phyloP scores from a whole-genome alignment of 2,113 vertebrate genomes.

The Spea multiplicata region DNA sequence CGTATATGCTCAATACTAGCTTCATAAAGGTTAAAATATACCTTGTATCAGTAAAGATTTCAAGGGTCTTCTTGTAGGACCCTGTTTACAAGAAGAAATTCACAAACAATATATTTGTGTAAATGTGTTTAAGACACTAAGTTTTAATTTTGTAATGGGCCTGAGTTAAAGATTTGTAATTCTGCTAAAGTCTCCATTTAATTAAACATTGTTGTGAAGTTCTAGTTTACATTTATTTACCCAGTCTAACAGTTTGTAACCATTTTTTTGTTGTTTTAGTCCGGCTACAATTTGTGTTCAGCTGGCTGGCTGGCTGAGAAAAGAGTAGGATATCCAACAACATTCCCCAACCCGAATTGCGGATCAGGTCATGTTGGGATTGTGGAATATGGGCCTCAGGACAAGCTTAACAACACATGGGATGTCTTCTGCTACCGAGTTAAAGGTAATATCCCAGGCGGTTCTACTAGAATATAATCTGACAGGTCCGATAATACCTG shows the following conservation, averaged over 20 bases:
- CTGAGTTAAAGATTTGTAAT: too few species aligned
- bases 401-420: constrained; percentile 81
- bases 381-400: constrained; percentile 81
- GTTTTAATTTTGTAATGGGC: too few species aligned
- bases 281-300: constrained; percentile 78
- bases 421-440: constrained; percentile 89
- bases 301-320: constrained; percentile 80
- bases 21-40: not conserved
- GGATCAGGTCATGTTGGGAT: constrained; percentile 84
- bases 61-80: too few species aligned
- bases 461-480: too few species aligned
- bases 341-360: constrained; percentile 77
- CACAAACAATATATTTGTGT: too few species aligned
- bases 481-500: too few species aligned
- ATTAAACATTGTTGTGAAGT: too few species aligned
- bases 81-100: too few species aligned
- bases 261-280: constrained; percentile 65
- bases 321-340: constrained; percentile 83
- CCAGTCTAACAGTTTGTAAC: too few species aligned
- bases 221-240: too few species aligned
- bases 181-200: too few species aligned
- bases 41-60: not conserved
- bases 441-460: constrained; percentile 69
- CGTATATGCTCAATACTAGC: not conserved
- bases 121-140: too few species aligned